Conservation (phyloP, 1,140 invertebrate genomes). For the Drosophila baimaii region DNA sequence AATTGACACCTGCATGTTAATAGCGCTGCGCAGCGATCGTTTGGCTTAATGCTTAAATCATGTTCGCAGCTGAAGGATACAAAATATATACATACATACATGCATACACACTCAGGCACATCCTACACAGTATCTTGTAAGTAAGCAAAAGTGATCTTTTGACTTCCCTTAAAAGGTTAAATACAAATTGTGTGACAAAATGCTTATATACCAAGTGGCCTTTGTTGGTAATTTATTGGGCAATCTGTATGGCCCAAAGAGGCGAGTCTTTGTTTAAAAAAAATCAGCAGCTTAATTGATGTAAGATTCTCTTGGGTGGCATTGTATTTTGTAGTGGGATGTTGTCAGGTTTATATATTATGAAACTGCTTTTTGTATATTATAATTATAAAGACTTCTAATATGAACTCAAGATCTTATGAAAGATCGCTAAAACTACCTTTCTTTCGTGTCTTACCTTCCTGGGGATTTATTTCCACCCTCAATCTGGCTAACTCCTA, state of each 20-base stretch:
- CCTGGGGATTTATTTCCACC: neutral
- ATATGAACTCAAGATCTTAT: no score
- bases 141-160: slow-evolving; percentile 15
- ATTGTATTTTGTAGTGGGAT: neutral
- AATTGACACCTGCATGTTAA: slow-evolving; percentile 79
- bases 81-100: neutral
- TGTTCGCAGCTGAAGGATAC: slow-evolving; percentile 53
- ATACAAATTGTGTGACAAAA: slow-evolving; percentile 54
- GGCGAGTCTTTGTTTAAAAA: slow-evolving; percentile 3
- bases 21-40: slow-evolving; percentile 44
- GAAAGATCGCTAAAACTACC: neutral
- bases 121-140: slow-evolving; percentile 11
- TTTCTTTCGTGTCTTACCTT: neutral
- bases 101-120: neutral
- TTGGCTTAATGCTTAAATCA: slow-evolving; percentile 63
- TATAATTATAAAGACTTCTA: no score
- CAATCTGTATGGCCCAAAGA: neutral
- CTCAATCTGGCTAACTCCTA: neutral
- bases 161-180: slow-evolving; percentile 50
- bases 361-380: neutral
- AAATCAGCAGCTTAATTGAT: neutral
- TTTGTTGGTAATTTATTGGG: neutral
- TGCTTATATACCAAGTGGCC: neutral
- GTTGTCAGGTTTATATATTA: neutral
- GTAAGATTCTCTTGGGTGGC: neutral